These are phyloP conservation scores for Trachelus stipa DNA, from an alignment of 2,888 invertebrate genomes.

Conservation along the genomic window DNA sequence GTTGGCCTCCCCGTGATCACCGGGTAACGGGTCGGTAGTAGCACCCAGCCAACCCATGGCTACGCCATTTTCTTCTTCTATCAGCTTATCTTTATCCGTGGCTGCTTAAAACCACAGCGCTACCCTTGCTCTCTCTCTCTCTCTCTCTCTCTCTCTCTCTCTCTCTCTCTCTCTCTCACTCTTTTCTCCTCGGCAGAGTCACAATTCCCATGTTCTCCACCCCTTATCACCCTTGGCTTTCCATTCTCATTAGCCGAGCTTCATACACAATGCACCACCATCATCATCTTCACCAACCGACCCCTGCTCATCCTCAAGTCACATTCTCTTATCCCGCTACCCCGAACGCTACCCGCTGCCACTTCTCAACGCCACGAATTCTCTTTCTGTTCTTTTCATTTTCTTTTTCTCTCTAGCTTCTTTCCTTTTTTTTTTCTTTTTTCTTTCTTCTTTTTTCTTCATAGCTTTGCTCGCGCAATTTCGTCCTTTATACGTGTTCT, in stretches of 20 bases:
- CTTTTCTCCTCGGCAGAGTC: slow-evolving; percentile 22
- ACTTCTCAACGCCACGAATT: too few relatives aligned
- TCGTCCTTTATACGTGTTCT: not conserved
- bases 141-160: slow-evolving; percentile 22
- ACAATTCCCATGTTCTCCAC: slow-evolving; percentile 23
- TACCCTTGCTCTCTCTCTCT: slow-evolving; percentile 15
- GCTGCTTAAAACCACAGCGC: slow-evolving; percentile 39
- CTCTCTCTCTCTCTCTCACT: slow-evolving; percentile 18
- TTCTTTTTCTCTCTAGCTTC: not conserved
- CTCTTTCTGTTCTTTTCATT: not conserved
- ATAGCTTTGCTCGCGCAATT: slow-evolving; percentile 8
- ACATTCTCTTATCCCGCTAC: not conserved
- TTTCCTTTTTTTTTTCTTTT: not conserved
- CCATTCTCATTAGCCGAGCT: slow-evolving; percentile 50
- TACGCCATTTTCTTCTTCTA: slow-evolving; percentile 31
- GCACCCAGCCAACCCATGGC: not conserved
- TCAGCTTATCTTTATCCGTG: slow-evolving; percentile 42
- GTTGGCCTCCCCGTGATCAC: too few relatives aligned
- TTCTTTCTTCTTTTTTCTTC: not conserved
- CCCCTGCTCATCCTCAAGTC: too few relatives aligned
- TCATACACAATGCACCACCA: slow-evolving; percentile 22
- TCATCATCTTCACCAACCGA: too few relatives aligned
- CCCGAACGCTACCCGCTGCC: too few relatives aligned
- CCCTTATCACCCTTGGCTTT: slow-evolving; percentile 32
- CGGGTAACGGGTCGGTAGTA: too few relatives aligned